Evolutionary conservation across 2,113 vertebrate species (phyloP).

Genomic region (Aspidoscelis tigris): DNA sequence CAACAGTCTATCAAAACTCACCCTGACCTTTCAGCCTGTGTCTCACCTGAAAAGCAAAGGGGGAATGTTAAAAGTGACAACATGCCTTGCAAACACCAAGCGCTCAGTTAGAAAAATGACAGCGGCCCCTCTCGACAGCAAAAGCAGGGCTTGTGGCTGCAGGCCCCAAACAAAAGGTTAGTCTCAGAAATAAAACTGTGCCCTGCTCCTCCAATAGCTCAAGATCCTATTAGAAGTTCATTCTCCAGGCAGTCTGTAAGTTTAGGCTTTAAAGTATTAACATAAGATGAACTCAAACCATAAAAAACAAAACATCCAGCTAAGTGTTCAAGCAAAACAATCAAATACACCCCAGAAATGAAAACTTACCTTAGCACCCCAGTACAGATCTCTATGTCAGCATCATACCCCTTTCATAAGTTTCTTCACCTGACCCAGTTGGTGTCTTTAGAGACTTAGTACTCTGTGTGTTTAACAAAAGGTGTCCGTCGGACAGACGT

Average conservation of each 20-base stretch:
- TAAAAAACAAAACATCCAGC: slow-evolving; percentile 26
- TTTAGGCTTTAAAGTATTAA: slow-evolving; percentile 2
- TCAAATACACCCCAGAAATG: slow-evolving; percentile 64
- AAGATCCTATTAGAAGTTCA: not conserved
- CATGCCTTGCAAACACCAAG: slow-evolving; percentile 26
- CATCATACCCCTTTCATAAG: slow-evolving; percentile 68
- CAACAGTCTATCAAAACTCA: slow-evolving; percentile 44
- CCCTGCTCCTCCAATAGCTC: slow-evolving; percentile 4
- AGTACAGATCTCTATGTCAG: slow-evolving; percentile 68
- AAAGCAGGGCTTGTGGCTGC: not conserved
- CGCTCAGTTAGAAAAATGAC: slow-evolving; percentile 45
- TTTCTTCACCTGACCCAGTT: slow-evolving; percentile 65
- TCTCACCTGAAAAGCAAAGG: slow-evolving; percentile 34
- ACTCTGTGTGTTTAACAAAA: slow-evolving; percentile 67
- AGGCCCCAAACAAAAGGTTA: not conserved
- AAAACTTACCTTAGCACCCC: slow-evolving; percentile 73
- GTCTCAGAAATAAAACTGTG: slow-evolving; percentile 30
- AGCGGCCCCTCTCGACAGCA: slow-evolving; percentile 21
- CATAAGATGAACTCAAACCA: not conserved
- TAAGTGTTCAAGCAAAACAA: slow-evolving; percentile 37
- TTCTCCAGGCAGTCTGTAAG: not conserved
- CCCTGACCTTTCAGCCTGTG: slow-evolving; percentile 43
- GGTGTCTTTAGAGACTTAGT: slow-evolving; percentile 69
- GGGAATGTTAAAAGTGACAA: slow-evolving; percentile 29
- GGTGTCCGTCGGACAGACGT: slow-evolving; percentile 66